Evolutionary conservation across 2,888 invertebrate genomes (phyloP).

Genomic region (Hymenopus coronatus): DNA sequence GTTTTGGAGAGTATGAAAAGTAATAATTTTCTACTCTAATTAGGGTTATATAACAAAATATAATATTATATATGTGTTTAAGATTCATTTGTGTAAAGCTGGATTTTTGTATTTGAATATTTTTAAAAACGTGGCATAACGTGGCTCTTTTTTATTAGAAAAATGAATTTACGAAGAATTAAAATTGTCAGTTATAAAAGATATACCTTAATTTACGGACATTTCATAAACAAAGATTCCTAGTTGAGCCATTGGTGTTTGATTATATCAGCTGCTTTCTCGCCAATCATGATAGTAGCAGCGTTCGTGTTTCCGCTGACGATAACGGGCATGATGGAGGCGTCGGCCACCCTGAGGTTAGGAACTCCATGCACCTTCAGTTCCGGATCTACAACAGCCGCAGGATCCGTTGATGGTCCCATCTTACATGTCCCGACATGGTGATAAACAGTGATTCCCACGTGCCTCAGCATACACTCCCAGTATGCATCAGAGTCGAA

Average conservation of each 20-base stretch:
- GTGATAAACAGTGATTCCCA: slow-evolving; percentile 28
- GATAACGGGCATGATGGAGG: slow-evolving; percentile 30
- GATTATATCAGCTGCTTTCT: slow-evolving; percentile 29
- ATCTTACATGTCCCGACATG: slow-evolving; percentile 30
- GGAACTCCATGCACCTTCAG: slow-evolving; percentile 27
- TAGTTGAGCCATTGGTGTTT: slow-evolving; percentile 16
- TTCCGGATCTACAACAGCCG: slow-evolving; percentile 26
- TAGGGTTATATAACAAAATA: too few species aligned
- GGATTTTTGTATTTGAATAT: too few species aligned
- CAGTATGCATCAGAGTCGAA: slow-evolving; percentile 51
- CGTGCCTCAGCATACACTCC: slow-evolving; percentile 52
- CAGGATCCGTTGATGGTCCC: slow-evolving; percentile 21
- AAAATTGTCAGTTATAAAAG: too few species aligned
- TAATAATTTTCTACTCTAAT: too few species aligned
- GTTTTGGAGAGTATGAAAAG: too few species aligned
- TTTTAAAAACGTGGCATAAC: too few species aligned
- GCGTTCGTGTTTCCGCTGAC: slow-evolving; percentile 31
- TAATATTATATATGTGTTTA: too few species aligned
- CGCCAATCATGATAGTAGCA: slow-evolving; percentile 30
- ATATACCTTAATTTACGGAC: too few species aligned
- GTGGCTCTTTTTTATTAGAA: too few species aligned
- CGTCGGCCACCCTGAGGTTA: slow-evolving; percentile 29
- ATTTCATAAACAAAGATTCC: too few species aligned
- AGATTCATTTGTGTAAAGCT: too few species aligned
- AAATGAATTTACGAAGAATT: too few species aligned